phyloP scores from a whole-genome alignment of 2,113 vertebrate species.

The Melospiza melodia region DNA sequence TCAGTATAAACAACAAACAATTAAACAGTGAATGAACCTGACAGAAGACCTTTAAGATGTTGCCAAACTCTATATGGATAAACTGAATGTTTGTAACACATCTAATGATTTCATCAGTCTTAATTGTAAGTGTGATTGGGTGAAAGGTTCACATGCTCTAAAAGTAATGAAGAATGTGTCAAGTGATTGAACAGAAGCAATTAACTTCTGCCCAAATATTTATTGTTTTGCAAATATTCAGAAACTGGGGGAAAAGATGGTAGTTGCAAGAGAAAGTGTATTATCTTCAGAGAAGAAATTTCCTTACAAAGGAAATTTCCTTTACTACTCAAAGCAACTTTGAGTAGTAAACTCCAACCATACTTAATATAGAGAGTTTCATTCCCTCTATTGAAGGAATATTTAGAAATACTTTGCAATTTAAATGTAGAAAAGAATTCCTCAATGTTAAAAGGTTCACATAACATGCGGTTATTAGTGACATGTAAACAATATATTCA shows the following conservation, averaged over 20 bases:
- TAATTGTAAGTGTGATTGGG: slow-evolving; percentile 73
- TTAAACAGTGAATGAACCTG: slow-evolving; percentile 77
- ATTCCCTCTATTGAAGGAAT: not conserved
- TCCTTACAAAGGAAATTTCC: no score
- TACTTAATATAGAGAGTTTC: not conserved
- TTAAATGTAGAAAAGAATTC: not conserved
- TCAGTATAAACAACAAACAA: slow-evolving; percentile 72
- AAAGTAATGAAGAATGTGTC: slow-evolving; percentile 74
- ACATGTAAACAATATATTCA: not conserved
- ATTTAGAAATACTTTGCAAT: not conserved
- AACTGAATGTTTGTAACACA: slow-evolving; percentile 79
- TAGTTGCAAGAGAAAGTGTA: slow-evolving; percentile 49
- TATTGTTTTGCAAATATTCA: slow-evolving; percentile 72
- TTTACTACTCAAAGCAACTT: no score
- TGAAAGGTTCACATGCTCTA: slow-evolving; percentile 61
- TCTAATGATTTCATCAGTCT: slow-evolving; percentile 84
- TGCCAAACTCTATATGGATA: slow-evolving; percentile 77
- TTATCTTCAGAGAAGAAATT: slow-evolving; percentile 4
- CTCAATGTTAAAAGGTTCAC: not conserved
- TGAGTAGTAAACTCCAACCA: not conserved
- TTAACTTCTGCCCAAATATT: slow-evolving; percentile 70
- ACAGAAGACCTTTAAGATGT: slow-evolving; percentile 82
- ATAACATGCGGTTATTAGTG: not conserved
- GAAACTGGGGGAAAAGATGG: slow-evolving; percentile 46
- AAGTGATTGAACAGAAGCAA: slow-evolving; percentile 69